Evolutionary conservation across 2,888 invertebrate genomes (phyloP), one percentile per base, ranked within the genome.

Genomic region (Automeris io): DNA sequence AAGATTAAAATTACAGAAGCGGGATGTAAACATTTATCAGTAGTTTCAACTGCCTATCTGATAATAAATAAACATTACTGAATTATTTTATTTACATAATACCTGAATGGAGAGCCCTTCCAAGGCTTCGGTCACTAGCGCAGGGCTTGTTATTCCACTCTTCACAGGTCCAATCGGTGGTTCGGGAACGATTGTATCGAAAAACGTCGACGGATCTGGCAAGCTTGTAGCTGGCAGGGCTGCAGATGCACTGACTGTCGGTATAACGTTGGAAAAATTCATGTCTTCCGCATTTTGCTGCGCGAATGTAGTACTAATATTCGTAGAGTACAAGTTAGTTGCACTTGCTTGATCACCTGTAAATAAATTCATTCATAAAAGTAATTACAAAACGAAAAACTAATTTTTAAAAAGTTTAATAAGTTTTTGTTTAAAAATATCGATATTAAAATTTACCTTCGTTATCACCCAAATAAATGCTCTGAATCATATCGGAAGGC

Each of bases 121-220:
- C 57, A 82, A 68, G 6, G 79, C 77, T 18, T 82, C 80, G 13
- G 67, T 66, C 1, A 86, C 46, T 3, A 73, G 47, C 21, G 61
- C 56, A 0, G 78, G 64, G 23, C 59, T 64, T 1, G 63, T 45
- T n/a, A 71, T 51, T 18, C 54, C 58, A 49, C 59, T 75, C 54
- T 76, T 77, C 3, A 43, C 32, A 0, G 66, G 49, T 1, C 66
- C 70, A 33, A 82, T 65, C 36, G 64, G 68, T 3, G 78, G 70
- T 46, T 81, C 82, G 4, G 86, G 80, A 0, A 80, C 85, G 24
- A 87, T 85, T 3, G 74, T 86, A 36, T 87, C 87, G 41, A 87
- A 87, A 54, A 87, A 87, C 0, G 83, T 87, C 1, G 87, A 83
- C 0, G 87, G 87, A 43, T 87, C 86, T 1, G 87, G 87, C 8